These are phyloP conservation scores for Cyanocitta stelleri DNA, from an alignment of 2,113 vertebrate genomes.

Conservation along the genomic window DNA sequence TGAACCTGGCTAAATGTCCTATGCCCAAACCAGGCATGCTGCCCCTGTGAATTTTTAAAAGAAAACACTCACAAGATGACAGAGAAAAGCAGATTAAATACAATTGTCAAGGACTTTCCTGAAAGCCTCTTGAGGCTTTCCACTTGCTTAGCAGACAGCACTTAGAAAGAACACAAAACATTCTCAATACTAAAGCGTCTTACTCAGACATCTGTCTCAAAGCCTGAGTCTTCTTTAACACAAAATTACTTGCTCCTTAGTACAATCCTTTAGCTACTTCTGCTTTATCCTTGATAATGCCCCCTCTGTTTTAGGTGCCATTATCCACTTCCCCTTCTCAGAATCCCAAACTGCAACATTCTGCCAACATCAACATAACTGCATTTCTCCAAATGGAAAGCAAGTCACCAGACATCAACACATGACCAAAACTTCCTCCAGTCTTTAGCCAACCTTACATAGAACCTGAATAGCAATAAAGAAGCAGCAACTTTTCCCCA, in stretches of 20 bases:
- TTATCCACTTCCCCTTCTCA: neutral
- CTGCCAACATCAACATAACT: neutral
- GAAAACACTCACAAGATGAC: neutral
- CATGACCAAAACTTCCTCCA: neutral
- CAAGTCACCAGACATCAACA: neutral
- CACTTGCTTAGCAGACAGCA: neutral
- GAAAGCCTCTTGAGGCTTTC: neutral
- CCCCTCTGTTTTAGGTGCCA: neutral
- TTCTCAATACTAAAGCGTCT: neutral
- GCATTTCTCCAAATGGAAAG: neutral
- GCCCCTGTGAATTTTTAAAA: neutral
- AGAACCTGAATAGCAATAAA: neutral
- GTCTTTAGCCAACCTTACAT: neutral
- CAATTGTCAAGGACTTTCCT: neutral
- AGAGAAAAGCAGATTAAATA: neutral
- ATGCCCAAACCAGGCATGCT: neutral
- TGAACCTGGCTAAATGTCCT: neutral
- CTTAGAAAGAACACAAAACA: neutral
- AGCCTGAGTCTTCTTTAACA: neutral
- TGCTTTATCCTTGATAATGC: neutral
- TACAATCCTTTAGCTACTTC: neutral
- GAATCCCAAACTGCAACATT: neutral
- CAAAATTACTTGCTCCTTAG: neutral
- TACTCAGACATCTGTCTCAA: neutral
- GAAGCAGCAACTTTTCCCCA: neutral